These are phyloP conservation scores for Hypsopygia costalis DNA, from an alignment of 2,888 invertebrate species.

Conservation along the genomic window DNA sequence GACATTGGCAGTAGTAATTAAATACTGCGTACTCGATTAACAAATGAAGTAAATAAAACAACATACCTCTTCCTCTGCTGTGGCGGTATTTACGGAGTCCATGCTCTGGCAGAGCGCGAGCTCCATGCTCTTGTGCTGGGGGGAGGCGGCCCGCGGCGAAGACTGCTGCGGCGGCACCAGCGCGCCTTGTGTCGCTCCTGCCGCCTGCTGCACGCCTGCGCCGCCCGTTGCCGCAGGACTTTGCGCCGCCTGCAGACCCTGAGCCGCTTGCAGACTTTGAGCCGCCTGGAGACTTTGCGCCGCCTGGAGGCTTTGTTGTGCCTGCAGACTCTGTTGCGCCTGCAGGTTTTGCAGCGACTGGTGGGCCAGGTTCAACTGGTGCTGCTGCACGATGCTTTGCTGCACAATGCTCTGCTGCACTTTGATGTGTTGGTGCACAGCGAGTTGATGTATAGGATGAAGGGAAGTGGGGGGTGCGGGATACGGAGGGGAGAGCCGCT, in stretches of 20 bases:
- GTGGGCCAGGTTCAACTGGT: constrained; percentile 71
- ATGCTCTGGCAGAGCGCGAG: constrained; percentile 96
- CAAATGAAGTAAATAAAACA: not conserved
- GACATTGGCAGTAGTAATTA: not conserved
- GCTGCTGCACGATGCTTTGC: constrained; percentile 74
- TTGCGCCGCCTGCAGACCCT: constrained; percentile 47
- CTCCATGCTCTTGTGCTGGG: constrained; percentile 76
- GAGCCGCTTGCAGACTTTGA: constrained; percentile 44
- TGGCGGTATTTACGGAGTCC: constrained; percentile 97
- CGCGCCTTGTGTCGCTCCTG: constrained; percentile 62
- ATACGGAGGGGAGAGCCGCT: constrained; percentile 81
- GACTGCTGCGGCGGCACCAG: constrained; percentile 72
- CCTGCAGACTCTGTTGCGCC: constrained; percentile 53
- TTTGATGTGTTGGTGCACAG: constrained; percentile 73
- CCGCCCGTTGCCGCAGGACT: constrained; percentile 63
- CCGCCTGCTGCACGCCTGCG: constrained; percentile 58
- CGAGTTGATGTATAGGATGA: constrained; percentile 70
- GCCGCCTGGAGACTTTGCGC: constrained; percentile 50
- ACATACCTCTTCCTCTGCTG: constrained; percentile 98
- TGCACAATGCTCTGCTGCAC: constrained; percentile 74
- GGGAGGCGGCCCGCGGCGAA: constrained; percentile 61
- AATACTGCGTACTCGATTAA: too few relatives aligned
- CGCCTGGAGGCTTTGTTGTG: constrained; percentile 36
- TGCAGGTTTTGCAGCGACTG: constrained; percentile 68
- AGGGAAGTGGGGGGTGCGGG: constrained; percentile 72